Percentiles rank a stretch among this genome's conserved stretches.
Conservation (phyloP, 2,797 vertebrate genomes). For the Platyrinchus mystaceus region DNA sequence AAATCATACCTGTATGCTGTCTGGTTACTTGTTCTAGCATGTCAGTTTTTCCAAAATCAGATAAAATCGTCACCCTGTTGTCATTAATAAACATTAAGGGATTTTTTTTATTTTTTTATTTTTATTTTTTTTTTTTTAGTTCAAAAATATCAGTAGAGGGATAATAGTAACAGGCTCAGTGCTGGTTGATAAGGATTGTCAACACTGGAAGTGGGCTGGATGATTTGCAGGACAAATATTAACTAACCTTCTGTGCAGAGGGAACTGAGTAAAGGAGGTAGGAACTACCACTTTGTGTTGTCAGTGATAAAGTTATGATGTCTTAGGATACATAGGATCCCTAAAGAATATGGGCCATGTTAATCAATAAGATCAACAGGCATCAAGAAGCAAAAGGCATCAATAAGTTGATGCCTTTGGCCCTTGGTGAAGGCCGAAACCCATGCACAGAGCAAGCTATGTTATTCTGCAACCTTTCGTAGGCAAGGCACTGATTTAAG, state of each 20-base stretch:
- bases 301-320: neutral
- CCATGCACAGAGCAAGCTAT: accelerated
- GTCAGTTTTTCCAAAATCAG: neutral
- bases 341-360: neutral
- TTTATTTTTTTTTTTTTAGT: neutral
- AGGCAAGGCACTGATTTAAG: neutral
- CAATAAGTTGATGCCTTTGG: neutral
- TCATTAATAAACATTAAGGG: neutral
- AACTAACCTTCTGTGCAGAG: neutral
- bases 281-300: neutral
- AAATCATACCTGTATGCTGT: neutral
- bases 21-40: neutral
- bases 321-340: neutral
- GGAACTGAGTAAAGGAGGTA: neutral
- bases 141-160: neutral
- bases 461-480: accelerated
- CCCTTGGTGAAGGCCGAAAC: neutral
- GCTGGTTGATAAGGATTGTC: neutral
- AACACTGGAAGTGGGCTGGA: neutral
- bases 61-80: neutral
- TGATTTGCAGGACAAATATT: neutral
- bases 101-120: neutral
- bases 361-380: no score
- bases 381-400: no score
- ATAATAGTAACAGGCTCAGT: accelerated